A percentile compares a stretch with the other conserved stretches of the same genome.
phyloP scores from a whole-genome alignment of 2,113 vertebrate species.

The Gambusia holbrooki region DNA sequence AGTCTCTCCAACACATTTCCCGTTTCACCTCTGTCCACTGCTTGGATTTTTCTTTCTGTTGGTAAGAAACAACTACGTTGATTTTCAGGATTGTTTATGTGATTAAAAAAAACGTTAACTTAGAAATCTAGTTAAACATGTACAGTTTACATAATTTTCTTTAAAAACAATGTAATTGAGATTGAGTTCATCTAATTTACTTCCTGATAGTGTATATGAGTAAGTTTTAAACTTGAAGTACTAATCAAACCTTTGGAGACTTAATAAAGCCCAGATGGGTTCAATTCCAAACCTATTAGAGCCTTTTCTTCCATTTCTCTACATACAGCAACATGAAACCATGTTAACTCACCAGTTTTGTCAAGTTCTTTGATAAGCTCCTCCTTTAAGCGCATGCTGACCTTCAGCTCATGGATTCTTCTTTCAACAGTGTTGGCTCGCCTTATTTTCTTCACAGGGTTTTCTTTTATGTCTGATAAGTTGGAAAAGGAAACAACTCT shows the following conservation, averaged over 20 bases:
- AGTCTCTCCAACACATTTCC: slow-evolving; percentile 71
- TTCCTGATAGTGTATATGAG: background rate
- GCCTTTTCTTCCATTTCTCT: background rate
- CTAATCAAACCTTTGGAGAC: background rate
- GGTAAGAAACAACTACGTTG: slow-evolving; percentile 9
- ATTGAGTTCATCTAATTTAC: no score
- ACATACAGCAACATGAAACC: background rate
- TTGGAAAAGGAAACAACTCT: background rate
- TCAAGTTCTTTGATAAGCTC: slow-evolving; percentile 88
- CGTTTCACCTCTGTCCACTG: slow-evolving; percentile 10
- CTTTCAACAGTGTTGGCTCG: slow-evolving; percentile 75
- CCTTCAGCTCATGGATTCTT: slow-evolving; percentile 85
- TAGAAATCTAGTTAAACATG: background rate
- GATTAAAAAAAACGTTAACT: background rate
- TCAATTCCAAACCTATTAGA: background rate
- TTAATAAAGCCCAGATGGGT: background rate
- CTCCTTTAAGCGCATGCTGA: slow-evolving; percentile 89
- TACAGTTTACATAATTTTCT: background rate
- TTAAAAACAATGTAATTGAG: no score
- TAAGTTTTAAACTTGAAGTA: background rate
- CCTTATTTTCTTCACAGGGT: slow-evolving; percentile 73
- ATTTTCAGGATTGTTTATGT: background rate
- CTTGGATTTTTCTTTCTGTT: slow-evolving; percentile 43
- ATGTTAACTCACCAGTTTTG: slow-evolving; percentile 80
- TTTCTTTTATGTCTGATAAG: slow-evolving; percentile 37